phyloP scores from a whole-genome alignment of 2,888 invertebrate species.

The Mylabris sibirica region DNA sequence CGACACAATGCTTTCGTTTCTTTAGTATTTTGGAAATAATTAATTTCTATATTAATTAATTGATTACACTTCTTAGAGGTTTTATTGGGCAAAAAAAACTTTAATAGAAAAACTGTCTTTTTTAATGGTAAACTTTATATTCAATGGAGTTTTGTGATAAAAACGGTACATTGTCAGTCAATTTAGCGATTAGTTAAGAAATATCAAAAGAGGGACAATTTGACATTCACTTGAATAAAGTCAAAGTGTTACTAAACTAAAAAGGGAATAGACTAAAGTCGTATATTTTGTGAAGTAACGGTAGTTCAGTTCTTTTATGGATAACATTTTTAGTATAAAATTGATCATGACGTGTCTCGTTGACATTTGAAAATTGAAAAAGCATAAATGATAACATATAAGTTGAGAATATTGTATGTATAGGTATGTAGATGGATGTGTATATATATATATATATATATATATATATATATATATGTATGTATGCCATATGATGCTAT shows the following conservation, averaged over 20 bases:
- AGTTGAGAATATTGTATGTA: slow-evolving; percentile 29
- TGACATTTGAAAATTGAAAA: slow-evolving; percentile 36
- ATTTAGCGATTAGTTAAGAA: neutral
- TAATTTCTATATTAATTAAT: neutral
- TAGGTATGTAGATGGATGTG: neutral
- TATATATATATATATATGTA: neutral
- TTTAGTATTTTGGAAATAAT: neutral
- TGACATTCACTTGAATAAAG: slow-evolving; percentile 8
- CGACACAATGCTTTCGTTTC: neutral
- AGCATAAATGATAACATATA: slow-evolving; percentile 32
- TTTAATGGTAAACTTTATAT: neutral
- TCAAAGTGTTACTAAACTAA: neutral
- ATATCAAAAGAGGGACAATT: neutral
- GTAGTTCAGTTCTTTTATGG: slow-evolving; percentile 19
- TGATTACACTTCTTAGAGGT: neutral
- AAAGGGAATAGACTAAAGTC: neutral
- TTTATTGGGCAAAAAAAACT: neutral
- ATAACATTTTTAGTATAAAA: slow-evolving; percentile 22
- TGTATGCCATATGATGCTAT: slow-evolving; percentile 31
- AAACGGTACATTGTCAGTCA: neutral
- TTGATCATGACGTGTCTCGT: slow-evolving; percentile 28
- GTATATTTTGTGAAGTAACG: slow-evolving; percentile 16
- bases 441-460: neutral
- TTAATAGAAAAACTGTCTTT: neutral
- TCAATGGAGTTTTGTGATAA: neutral